phyloP scores from a whole-genome alignment of 2,888 invertebrate species.

The Urechis unicinctus region DNA sequence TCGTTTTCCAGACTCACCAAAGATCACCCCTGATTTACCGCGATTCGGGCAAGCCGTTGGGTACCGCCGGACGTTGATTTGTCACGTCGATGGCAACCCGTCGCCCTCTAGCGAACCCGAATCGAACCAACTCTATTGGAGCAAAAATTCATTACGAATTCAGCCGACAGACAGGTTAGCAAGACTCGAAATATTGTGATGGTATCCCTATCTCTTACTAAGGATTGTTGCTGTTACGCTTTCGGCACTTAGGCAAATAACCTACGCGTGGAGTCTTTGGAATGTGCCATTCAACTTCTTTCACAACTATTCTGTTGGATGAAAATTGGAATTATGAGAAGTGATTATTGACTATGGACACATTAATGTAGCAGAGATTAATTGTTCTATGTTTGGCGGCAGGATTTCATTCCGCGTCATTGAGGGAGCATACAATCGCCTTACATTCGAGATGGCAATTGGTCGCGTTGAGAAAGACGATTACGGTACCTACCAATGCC shows the following conservation, averaged over 20 bases:
- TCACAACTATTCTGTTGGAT: too few relatives aligned
- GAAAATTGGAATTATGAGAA: too few relatives aligned
- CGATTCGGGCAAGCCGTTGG: conserved; percentile 14
- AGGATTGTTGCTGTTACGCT: too few relatives aligned
- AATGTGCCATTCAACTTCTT: too few relatives aligned
- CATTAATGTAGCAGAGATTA: too few relatives aligned
- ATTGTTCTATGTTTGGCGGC: neutral
- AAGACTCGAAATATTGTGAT: too few relatives aligned
- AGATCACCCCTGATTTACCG: conserved; percentile 5
- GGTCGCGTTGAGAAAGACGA: conserved; percentile 3
- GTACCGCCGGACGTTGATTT: conserved; percentile 14
- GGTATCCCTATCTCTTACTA: too few relatives aligned
- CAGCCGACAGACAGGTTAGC: too few relatives aligned
- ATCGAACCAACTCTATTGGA: conserved; percentile 13
- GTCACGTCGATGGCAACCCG: conserved; percentile 17
- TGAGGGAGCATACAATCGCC: conserved; percentile 9
- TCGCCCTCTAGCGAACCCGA: conserved; percentile 8
- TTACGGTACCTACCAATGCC: conserved; percentile 11
- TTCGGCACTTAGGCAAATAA: too few relatives aligned
- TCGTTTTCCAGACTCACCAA: conserved; percentile 11
- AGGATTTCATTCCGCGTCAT: conserved; percentile 4
- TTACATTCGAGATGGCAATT: conserved; percentile 12
- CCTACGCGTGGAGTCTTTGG: too few relatives aligned
- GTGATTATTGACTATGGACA: too few relatives aligned
- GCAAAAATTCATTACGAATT: conserved; percentile 1